Evolutionary conservation across 2,797 vertebrate genomes (phyloP), one percentile per base, ranked within the genome.

Genomic region (Poliocrania exsul): DNA sequence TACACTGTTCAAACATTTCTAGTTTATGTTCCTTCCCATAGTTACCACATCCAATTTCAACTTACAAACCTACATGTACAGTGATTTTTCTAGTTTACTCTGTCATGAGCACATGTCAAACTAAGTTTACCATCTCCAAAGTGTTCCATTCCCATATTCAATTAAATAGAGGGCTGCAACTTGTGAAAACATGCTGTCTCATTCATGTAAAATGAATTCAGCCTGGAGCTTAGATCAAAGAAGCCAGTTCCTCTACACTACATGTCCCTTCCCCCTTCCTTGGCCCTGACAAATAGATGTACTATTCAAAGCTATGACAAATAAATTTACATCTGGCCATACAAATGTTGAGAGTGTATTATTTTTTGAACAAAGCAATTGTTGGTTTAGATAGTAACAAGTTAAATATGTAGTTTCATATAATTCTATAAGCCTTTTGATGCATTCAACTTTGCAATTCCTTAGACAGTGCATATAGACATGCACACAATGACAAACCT

Each of bases 161-260:
- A 81, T 70, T 61, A 51, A 73, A 70, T 21, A 81, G 38, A 93
- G 14, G 51, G 37, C 6, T 91, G 81, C 47, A 77, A 60, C 49
- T 91, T 72, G 75, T 93, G 84, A 91, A 94, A 96, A 74, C 44
- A 83, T 50, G 26, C 49, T 64, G 66, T 69, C 77, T 67, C 70
- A 49, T 79, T 95, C 72, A 9, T 29, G 29, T n/a, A 73, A 84
- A 77, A 85, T 82, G 2, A 67, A 61, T 74, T 94, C 85, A 90
- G 73, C 37, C 35, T 90, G 64, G 28, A 57, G 35, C 70, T 69
- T 38, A 92, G 37, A 92, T 64, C 35, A 65, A 81, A 67, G 42
- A 70, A 62, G 57, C 9, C 20, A 90, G 7, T 40, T 19, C 29
- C 78, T 92, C 79, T 79, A 64, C 16, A 23, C 14, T 79, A 21